Evolutionary conservation across 2,113 vertebrate species (phyloP).

Genomic region (Corvus moneduloides): DNA sequence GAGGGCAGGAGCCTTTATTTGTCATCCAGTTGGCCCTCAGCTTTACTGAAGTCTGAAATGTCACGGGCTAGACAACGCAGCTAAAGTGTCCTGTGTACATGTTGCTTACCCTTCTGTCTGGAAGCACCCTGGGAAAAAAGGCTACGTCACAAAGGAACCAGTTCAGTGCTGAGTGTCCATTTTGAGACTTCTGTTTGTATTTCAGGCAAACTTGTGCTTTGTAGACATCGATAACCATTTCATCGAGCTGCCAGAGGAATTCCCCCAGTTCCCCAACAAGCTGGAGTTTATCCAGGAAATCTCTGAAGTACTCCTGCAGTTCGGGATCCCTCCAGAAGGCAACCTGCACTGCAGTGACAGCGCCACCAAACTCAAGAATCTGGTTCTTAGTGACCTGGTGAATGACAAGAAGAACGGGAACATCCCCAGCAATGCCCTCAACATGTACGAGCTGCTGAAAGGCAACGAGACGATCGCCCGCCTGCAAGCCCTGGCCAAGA

Average conservation of each 20-base stretch:
- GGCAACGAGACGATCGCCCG: slow-evolving; percentile 87
- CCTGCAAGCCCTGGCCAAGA: slow-evolving; percentile 87
- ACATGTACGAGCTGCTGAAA: slow-evolving; percentile 84
- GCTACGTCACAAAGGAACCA: not conserved
- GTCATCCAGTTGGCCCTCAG: not conserved
- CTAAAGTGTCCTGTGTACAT: not conserved
- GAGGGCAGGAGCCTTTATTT: not conserved
- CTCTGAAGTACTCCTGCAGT: slow-evolving; percentile 85
- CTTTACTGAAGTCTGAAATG: not conserved
- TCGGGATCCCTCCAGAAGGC: slow-evolving; percentile 81
- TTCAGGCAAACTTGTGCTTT: slow-evolving; percentile 93
- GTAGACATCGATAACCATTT: slow-evolving; percentile 95
- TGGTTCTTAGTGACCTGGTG: slow-evolving; percentile 87
- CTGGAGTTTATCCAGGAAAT: slow-evolving; percentile 91
- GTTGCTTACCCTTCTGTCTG: not conserved
- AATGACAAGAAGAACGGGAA: slow-evolving; percentile 93
- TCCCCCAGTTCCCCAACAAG: slow-evolving; percentile 92
- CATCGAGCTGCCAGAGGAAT: slow-evolving; percentile 89
- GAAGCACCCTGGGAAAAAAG: not conserved
- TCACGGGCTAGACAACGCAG: not conserved
- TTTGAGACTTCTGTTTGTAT: slow-evolving; percentile 1
- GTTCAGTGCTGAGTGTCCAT: not conserved
- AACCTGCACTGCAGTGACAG: slow-evolving; percentile 75
- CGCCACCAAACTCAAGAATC: slow-evolving; percentile 77
- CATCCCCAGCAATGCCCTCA: slow-evolving; percentile 81